Base-by-base conservation (phyloP, 1,140 invertebrate species). In the Harlomillsia oculata region DNA sequence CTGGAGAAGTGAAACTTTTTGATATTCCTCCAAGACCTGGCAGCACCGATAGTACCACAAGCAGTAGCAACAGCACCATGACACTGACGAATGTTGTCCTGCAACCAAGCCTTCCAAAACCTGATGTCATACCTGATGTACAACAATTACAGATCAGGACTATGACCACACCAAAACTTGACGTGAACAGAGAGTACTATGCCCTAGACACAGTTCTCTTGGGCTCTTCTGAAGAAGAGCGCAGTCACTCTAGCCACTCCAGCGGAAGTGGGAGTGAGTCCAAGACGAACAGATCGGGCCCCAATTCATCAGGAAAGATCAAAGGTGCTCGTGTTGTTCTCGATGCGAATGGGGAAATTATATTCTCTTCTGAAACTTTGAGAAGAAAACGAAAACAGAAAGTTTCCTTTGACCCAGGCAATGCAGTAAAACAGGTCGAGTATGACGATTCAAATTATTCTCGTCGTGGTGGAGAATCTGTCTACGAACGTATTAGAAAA, bases 351-450 rank as follows among this genome's bases (percentile, higher is more conserved):
- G 89, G 89, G 14, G 87, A 87, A 76, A 86, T 92, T 40, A 83
- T 93, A 37, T 93, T 87, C 69, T 85, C 85, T 53, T 92, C 88
- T 1, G 89, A 92, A 65, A 91, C 87, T 68, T 72, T 92, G 51
- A 82, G 81, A 68, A 76, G 67, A 77, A 83, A 67, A 29, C 41
- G 57, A 11, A 52, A 54, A 20, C 64, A 50, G 86, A 89, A 75
- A 81, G 83, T 45, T 79, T 84, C 11, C 20, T 89, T 89, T 67
- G 84, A 85, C 75, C 85, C 85, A 59, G 87, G 85, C 69, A 81
- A 82, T 36, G 82, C 80, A 67, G 82, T 85, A 30, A 82, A 81
- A 73, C 8, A 43, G 1, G 40, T 25, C 3, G 56, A 51, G 1
- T 65, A 65, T 44, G 64, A 62, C 20, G 34, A 26, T 8, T 50